Conservation (phyloP, 2,888 invertebrate species). For the Lepidochrysops patricia region DNA sequence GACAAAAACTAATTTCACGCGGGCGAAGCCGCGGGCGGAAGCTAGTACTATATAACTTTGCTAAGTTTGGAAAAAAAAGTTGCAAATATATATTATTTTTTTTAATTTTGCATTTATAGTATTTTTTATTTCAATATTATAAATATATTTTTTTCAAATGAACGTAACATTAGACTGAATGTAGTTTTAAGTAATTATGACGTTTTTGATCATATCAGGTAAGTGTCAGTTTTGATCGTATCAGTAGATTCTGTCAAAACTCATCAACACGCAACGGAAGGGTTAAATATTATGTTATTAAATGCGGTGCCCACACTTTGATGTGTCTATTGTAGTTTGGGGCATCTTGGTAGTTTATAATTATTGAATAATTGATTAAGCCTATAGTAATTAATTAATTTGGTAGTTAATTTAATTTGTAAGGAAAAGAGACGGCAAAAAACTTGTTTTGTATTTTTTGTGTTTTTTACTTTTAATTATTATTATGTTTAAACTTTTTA, state of each 20-base stretch:
- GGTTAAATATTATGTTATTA: constrained; percentile 47
- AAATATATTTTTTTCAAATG: too few relatives aligned
- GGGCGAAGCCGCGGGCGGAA: too few relatives aligned
- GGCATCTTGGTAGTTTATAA: background rate
- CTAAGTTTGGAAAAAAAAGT: too few relatives aligned
- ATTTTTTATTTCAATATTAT: too few relatives aligned
- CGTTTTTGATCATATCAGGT: background rate
- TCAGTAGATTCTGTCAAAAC: background rate
- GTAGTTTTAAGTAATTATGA: background rate
- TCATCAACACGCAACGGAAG: constrained; percentile 31
- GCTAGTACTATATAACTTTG: too few relatives aligned
- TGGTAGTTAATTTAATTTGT: background rate
- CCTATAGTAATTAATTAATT: background rate
- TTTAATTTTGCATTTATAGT: too few relatives aligned
- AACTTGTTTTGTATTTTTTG: too few relatives aligned
- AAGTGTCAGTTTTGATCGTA: background rate
- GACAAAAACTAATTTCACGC: too few relatives aligned
- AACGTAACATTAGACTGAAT: too few relatives aligned
- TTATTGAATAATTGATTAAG: background rate
- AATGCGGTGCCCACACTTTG: constrained; percentile 41
- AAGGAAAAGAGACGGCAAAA: background rate
- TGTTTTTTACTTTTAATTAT: too few relatives aligned
- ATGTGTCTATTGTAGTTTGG: constrained; percentile 39
- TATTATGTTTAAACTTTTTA: background rate
- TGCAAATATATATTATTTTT: too few relatives aligned